Base-by-base conservation (phyloP, 1,140 invertebrate genomes). In the Neodiprion fabricii region DNA sequence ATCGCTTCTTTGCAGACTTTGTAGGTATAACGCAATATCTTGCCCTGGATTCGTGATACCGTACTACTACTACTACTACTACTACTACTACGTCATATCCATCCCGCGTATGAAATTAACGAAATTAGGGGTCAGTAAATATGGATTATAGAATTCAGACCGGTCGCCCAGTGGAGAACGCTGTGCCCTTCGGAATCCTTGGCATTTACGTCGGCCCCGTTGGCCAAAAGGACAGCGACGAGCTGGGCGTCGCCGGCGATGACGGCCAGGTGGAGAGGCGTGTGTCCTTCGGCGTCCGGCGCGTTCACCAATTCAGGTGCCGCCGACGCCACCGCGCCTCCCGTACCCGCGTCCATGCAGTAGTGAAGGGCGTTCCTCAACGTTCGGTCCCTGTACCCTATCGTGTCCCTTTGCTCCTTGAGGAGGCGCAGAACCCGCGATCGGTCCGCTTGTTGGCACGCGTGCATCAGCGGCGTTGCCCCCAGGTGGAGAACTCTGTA, bases 81-180 rank as follows among this genome's bases (percentile, higher is more conserved):
- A 40, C 28, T 40, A 40, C 28, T 40, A 40, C 1, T 3, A 40
- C 28, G 5, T 40, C 5, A 40, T 40, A 0, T 40, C 28, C 28
- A 40, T 40, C 28, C 28, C 28, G 28, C 5, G 28, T 40, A 40
- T 3, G 28, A 40, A 40, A 40, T 40, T 40, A 40, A 40, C 28
- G 28, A 40, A 40, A 3, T 40, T 40, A 40, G 28, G 28, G 28
- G 28, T 40, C 28, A 5, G 28, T 40, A 40, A 40, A 40, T 40
- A 40, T 40, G 28, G 28, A 40, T 40, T 40, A 40, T 40, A 40
- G 28, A 5, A 40, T 40, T 40, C 28, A 3, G 28, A 97, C 97
- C 97, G 78, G 96, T 97, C 5, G 98, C 98, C 98, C 98, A 99
- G 87, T 99, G 98, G 14, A 98, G 93, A n/a, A 96, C 94, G 2